phyloP scores from a whole-genome alignment of 2,797 vertebrate species.

The Tragelaphus oryx region DNA sequence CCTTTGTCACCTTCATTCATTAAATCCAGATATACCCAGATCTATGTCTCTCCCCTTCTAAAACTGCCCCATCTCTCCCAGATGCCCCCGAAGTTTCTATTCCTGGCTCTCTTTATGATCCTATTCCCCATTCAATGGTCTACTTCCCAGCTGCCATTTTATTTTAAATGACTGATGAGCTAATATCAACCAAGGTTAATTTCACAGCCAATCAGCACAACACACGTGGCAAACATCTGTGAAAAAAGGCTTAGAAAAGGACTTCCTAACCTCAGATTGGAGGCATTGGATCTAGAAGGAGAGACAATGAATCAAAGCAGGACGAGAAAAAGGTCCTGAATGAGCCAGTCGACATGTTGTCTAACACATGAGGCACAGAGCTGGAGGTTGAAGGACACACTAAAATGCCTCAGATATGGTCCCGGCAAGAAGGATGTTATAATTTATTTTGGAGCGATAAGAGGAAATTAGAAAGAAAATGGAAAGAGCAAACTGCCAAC shows the following conservation, averaged over 20 bases:
- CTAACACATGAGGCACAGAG: not conserved
- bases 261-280: not conserved
- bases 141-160: slow-evolving; percentile 40
- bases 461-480: slow-evolving; percentile 4
- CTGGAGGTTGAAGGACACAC: not conserved
- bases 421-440: not conserved
- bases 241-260: slow-evolving; percentile 7
- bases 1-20: not conserved
- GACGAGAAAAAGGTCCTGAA: not conserved
- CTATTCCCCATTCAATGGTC: not conserved
- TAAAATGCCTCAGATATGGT: not conserved
- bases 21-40: not conserved
- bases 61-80: not conserved
- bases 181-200: slow-evolving; percentile 30
- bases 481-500: not conserved
- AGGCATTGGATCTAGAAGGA: not conserved
- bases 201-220: slow-evolving; percentile 15
- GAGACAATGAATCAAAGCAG: not conserved
- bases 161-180: slow-evolving; percentile 29
- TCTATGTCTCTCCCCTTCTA: not conserved
- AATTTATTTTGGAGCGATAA: not conserved
- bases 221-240: slow-evolving; percentile 37
- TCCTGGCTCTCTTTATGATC: not conserved
- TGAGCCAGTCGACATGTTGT: not conserved
- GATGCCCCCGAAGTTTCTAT: not conserved